Conservation (phyloP, 2,113 vertebrate genomes). For the Syrrhaptes paradoxus region DNA sequence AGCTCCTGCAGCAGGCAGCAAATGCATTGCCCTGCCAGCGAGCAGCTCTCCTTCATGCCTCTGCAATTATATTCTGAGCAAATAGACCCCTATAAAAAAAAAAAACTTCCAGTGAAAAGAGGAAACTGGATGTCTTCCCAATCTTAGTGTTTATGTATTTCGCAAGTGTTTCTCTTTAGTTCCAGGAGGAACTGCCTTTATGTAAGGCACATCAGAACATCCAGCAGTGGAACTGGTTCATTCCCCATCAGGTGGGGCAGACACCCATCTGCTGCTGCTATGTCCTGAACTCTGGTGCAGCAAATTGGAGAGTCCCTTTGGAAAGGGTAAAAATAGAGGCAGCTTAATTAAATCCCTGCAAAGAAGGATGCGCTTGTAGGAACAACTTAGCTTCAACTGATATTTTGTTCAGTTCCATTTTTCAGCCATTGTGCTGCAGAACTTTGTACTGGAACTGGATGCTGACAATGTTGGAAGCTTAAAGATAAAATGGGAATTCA, state of each 20-base stretch:
- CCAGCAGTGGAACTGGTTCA: neutral
- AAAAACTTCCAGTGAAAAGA: neutral
- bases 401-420: neutral
- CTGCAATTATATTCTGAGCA: neutral
- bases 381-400: neutral
- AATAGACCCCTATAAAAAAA: neutral
- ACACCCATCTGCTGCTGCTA: neutral
- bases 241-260: neutral
- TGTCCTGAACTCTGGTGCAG: neutral
- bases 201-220: neutral
- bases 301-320: neutral
- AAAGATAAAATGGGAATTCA: neutral
- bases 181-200: constrained; percentile 10
- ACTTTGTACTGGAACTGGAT: neutral
- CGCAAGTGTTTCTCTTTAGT: neutral
- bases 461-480: neutral
- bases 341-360: neutral
- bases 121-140: neutral
- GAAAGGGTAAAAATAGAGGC: neutral
- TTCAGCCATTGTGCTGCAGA: neutral
- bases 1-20: neutral
- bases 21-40: neutral
- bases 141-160: neutral
- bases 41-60: neutral
- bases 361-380: neutral